Base-by-base conservation (phyloP, 2,797 vertebrate species). In the Chaetophractus vellerosus region DNA sequence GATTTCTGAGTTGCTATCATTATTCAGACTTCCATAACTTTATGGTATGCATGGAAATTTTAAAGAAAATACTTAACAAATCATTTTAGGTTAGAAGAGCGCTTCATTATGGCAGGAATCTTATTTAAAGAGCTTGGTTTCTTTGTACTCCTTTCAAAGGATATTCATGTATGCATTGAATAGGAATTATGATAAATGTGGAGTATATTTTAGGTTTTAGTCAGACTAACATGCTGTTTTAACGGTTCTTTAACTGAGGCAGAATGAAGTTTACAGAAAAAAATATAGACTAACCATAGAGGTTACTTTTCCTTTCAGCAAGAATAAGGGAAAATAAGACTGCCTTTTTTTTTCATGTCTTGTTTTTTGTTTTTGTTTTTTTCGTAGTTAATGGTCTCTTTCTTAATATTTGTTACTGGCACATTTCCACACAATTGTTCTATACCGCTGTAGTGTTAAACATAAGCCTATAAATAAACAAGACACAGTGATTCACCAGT, bases 321-420 rank as follows among this genome's bases (percentile, higher is more conserved):
- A 97, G 68, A 82, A n/a, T 83, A 15, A 69, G 92, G 69, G 28
- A 95, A 66, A 91, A 95, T 26, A 3, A 88, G 41, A 97, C 31
- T 82, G 83, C 45, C 45, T 52, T 94, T 96, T 97, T 95, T 81
- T 97, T 97, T 76, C 88, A 92, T 72, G 97, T 97, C 83, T 97
- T 96, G 55, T 95, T 96, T 96, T 63, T 94, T 45, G 45, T 45
- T 45, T 45, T 10, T 5, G 5, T 45, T 45, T 45, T 45, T 45
- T 45, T 19, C 18, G 85, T 93, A 96, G 18, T 63, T 97, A 96
- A 96, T 97, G 87, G 10, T 50, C 28, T 72, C 57, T 85, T 66
- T 79, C 21, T 63, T 86, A 89, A 52, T 75, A 89, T 26, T 81
- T 64, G 64, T 69, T 75, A 24, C 10, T 57, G 9, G 18, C 18